Evolutionary conservation across 2,113 vertebrate species (phyloP).

Genomic region (Phocoena sinus): DNA sequence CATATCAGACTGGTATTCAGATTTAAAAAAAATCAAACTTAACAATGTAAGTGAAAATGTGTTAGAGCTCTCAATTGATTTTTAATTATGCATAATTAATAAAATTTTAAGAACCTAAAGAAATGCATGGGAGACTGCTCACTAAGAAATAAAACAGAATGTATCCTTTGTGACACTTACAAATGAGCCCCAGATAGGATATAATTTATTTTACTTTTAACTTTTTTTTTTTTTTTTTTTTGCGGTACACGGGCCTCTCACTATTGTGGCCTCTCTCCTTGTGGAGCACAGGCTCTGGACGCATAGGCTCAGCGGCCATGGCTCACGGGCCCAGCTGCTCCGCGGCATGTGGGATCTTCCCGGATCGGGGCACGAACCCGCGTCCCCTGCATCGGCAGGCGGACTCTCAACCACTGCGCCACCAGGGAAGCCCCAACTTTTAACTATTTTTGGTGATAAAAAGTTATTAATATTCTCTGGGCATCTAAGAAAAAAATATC

Average conservation of each 20-base stretch:
- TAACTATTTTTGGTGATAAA: background rate
- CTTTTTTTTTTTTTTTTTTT: too few relatives aligned
- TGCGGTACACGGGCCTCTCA: too few relatives aligned
- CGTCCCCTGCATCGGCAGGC: too few relatives aligned
- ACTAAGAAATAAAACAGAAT: slow-evolving; percentile 19
- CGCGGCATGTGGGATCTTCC: too few relatives aligned
- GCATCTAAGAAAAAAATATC: background rate
- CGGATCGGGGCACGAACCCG: too few relatives aligned
- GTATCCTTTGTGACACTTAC: background rate
- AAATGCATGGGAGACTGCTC: background rate
- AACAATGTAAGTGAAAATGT: slow-evolving; percentile 33
- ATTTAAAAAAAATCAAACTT: slow-evolving; percentile 4
- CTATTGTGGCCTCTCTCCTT: too few relatives aligned
- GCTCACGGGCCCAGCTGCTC: too few relatives aligned
- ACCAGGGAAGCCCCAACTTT: background rate
- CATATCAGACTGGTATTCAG: background rate
- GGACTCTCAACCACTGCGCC: too few relatives aligned
- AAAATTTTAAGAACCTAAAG: background rate
- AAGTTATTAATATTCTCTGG: background rate
- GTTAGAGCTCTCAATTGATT: slow-evolving; percentile 5
- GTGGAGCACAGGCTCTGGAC: too few relatives aligned
- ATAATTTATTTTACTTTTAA: background rate
- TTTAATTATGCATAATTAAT: background rate
- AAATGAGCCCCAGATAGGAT: background rate
- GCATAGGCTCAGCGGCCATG: too few relatives aligned